phyloP scores from a whole-genome alignment of 2,888 invertebrate genomes.

The Epistrophe eligans region DNA sequence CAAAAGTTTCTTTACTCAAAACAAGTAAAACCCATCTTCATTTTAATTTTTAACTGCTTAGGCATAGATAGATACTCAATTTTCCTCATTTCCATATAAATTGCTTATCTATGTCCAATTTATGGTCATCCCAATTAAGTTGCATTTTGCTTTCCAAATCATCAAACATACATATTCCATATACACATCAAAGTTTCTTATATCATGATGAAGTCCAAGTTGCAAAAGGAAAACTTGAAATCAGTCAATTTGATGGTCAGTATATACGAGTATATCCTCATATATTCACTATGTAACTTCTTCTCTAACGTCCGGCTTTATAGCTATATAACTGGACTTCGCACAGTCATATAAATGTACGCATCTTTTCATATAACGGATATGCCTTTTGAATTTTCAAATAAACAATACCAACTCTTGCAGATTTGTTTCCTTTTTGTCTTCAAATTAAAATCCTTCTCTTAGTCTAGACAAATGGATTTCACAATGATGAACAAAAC shows the following conservation, averaged over 20 bases:
- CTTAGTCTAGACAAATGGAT: slow-evolving; percentile 54
- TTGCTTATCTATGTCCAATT: not conserved
- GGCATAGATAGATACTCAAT: not conserved
- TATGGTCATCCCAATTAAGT: not conserved
- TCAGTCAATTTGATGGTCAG: slow-evolving; percentile 3
- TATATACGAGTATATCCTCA: too few relatives aligned
- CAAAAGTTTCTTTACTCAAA: too few relatives aligned
- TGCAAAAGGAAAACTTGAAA: not conserved
- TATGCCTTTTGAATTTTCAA: not conserved
- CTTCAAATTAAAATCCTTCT: not conserved
- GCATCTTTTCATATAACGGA: not conserved
- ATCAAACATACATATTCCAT: not conserved
- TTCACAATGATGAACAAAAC: slow-evolving; percentile 41
- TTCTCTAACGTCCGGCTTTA: not conserved
- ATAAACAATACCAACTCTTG: not conserved
- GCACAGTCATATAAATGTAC: not conserved
- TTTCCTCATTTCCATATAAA: not conserved
- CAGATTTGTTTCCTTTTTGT: not conserved
- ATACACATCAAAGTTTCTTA: not conserved
- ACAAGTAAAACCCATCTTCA: not conserved
- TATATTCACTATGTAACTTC: not conserved
- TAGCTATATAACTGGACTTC: not conserved
- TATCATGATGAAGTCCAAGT: not conserved
- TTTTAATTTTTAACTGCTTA: not conserved
- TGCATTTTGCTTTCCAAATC: not conserved